Evolutionary conservation across 2,888 invertebrate genomes (phyloP), one percentile per base, ranked within the genome.

Genomic region (Lasioglossum oenotherae): DNA sequence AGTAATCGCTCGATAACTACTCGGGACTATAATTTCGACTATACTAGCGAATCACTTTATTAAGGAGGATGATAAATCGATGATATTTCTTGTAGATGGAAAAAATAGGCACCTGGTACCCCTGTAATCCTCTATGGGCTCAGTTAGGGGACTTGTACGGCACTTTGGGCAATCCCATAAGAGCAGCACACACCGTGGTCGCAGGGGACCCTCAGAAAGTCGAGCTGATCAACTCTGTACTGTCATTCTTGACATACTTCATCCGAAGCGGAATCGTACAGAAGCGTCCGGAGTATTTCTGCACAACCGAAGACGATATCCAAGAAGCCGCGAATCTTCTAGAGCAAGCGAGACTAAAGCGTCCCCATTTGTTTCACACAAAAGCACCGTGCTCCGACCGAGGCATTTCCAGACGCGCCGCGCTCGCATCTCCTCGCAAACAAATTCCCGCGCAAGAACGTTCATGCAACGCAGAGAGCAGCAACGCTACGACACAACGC

Each of bases 71-170:
- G 41, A 2, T 31, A 67, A 10, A 78, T 57, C 19, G 46, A 0
- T 10, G 19, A 38, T 31, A 38, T 41, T 60, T 60, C 31, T 80
- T 82, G 91, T 84, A 95, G 95, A 87, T 94, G 81, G 96, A 96
- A 16, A 96, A 96, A 95, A 92, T 97, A 84, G 96, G 96, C 5
- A 96, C 96, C 89, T 96, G 96, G 85, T 97, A 97, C 93, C 97
- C 98, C 0, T 98, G 98, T 95, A 99, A 98, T 95, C 98, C 98
- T 0, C 95, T 98, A 0, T 98, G 98, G 98, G 98, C 98, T 0
- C 99, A 99, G 93, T 96, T 99, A 87, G 97, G 97, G 53, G 98
- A 99, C 94, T 95, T 99, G 44, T 98, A 97, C 93, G 99, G 98
- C n/a, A 97, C 97, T 78, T 96, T 98, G 71, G 98, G 98, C 2